phyloP scores from a whole-genome alignment of 1,140 invertebrate species.

The Aphaenogaster rudis region DNA sequence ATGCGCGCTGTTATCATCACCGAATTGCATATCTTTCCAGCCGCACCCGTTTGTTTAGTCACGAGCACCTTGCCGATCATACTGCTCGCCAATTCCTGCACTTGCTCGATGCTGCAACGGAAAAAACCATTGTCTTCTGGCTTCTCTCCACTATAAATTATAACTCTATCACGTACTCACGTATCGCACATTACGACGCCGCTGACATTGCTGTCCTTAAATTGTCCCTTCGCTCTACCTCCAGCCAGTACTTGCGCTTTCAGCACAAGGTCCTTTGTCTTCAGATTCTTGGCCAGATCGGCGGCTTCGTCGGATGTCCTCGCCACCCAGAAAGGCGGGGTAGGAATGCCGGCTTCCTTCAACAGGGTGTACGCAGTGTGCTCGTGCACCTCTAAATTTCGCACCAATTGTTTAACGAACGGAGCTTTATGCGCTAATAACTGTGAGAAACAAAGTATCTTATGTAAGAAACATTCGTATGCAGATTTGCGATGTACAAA shows the following conservation, averaged over 20 bases:
- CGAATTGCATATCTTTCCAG: constrained; percentile 96
- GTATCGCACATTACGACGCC: constrained; percentile 96
- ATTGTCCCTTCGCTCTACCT: constrained; percentile 96
- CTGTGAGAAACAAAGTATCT: constrained; percentile 71
- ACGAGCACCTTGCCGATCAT: constrained; percentile 97
- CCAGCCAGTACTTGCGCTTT: constrained; percentile 99
- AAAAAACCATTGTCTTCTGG: background rate
- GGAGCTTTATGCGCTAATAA: constrained; percentile 82
- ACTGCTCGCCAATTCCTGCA: constrained; percentile 92
- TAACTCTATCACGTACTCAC: constrained; percentile 87
- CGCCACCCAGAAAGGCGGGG: constrained; percentile 97
- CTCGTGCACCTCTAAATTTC: constrained; percentile 97
- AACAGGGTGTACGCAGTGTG: constrained; percentile 96
- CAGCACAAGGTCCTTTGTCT: constrained; percentile 95
- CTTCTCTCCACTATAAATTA: background rate
- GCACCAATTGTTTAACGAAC: constrained; percentile 88
- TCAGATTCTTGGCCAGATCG: constrained; percentile 92
- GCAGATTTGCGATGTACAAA: background rate
- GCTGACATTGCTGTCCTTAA: constrained; percentile 96
- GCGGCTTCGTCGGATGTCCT: constrained; percentile 93
- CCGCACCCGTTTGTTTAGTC: constrained; percentile 98
- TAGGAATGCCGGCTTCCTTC: constrained; percentile 94
- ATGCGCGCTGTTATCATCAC: constrained; percentile 98
- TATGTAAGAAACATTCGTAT: background rate
- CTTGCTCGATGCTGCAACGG: constrained; percentile 92